phyloP scores from a whole-genome alignment of 2,113 vertebrate genomes.

The Laterallus jamaicensis region DNA sequence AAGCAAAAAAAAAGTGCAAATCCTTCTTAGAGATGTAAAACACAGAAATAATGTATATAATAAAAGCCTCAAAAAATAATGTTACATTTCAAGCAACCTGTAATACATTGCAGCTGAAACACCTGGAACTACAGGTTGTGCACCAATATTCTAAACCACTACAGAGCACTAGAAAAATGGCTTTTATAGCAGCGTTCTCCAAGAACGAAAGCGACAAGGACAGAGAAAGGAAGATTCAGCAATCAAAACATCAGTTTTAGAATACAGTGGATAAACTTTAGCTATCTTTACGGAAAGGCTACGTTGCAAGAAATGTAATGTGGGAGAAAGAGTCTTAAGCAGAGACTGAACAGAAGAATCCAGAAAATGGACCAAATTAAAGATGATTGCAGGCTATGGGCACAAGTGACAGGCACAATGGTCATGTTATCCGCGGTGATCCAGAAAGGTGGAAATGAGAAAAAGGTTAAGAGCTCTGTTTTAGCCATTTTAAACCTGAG shows the following conservation, averaged over 20 bases:
- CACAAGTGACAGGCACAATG: conserved; percentile 17
- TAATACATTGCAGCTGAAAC: background rate
- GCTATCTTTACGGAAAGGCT: background rate
- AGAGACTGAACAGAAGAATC: conserved; percentile 34
- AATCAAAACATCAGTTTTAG: background rate
- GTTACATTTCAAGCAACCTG: background rate
- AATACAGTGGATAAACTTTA: background rate
- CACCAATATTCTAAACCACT: background rate
- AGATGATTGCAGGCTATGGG: conserved; percentile 26
- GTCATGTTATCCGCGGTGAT: conserved; percentile 12
- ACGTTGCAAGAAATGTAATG: background rate
- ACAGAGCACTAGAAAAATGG: background rate
- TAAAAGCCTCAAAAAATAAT: background rate
- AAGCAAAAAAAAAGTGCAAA: background rate
- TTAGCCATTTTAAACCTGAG: conserved; percentile 41
- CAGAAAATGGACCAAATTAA: conserved; percentile 33
- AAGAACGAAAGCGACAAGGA: background rate
- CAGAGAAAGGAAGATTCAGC: background rate
- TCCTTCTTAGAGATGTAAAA: background rate
- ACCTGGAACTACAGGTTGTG: background rate
- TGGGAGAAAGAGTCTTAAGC: background rate
- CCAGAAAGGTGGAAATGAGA: conserved; percentile 55
- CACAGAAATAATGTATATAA: background rate
- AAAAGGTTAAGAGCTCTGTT: conserved; percentile 56
- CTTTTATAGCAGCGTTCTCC: background rate